Conservation (phyloP, 2,888 invertebrate genomes). For the Dascillus cervinus region DNA sequence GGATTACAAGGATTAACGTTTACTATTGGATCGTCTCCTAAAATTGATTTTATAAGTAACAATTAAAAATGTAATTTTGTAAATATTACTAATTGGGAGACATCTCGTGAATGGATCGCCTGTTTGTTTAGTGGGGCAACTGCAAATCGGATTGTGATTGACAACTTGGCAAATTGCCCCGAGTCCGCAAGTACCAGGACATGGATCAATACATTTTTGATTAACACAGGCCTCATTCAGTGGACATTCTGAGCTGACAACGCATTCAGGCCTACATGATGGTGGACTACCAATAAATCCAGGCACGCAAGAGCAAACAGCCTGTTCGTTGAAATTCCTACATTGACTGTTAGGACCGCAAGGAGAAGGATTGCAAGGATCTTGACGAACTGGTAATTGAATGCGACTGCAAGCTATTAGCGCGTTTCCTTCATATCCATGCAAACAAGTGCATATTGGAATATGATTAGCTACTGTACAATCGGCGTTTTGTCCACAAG, state of each 20-base stretch:
- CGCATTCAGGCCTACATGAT: slow-evolving; percentile 69
- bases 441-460: slow-evolving; percentile 45
- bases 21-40: slow-evolving; percentile 22
- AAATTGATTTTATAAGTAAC: slow-evolving; percentile 13
- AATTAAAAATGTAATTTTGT: not conserved
- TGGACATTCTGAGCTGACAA: slow-evolving; percentile 63
- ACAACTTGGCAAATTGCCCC: slow-evolving; percentile 65
- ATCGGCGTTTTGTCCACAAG: slow-evolving; percentile 64
- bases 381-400: slow-evolving; percentile 43
- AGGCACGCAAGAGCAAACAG: slow-evolving; percentile 60
- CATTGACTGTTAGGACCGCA: slow-evolving; percentile 65
- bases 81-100: slow-evolving; percentile 43
- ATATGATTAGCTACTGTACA: slow-evolving; percentile 52
- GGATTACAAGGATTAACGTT: slow-evolving; percentile 56
- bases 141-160: slow-evolving; percentile 63
- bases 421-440: slow-evolving; percentile 42
- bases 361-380: slow-evolving; percentile 62
- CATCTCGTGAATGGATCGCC: slow-evolving; percentile 76
- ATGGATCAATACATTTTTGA: slow-evolving; percentile 69
- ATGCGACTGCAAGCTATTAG: slow-evolving; percentile 34
- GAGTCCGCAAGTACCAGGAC: slow-evolving; percentile 66
- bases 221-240: slow-evolving; percentile 65
- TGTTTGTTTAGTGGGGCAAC: slow-evolving; percentile 43
- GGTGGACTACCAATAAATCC: slow-evolving; percentile 72
- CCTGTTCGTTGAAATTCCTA: slow-evolving; percentile 55